A percentile compares a stretch with the other conserved stretches of the same genome.
Conservation (phyloP, 2,113 vertebrate genomes). For the Fulica atra region DNA sequence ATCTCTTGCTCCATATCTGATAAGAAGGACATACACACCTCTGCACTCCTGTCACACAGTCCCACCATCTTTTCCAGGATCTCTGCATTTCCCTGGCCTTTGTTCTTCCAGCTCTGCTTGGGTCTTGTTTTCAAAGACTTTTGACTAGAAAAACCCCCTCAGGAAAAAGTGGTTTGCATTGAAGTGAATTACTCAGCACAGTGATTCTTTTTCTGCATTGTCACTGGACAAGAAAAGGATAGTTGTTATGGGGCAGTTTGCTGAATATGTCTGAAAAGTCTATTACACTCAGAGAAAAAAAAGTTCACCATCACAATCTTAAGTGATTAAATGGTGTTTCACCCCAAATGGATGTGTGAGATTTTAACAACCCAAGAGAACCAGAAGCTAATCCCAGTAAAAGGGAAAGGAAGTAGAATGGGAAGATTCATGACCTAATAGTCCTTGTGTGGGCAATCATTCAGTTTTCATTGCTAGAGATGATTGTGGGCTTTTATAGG, state of each 20-base stretch:
- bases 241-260: accelerated
- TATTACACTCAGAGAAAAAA: not conserved
- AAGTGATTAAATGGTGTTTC: not conserved
- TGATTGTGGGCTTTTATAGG: not conserved
- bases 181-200: not conserved
- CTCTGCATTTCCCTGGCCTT: not conserved
- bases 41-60: not conserved
- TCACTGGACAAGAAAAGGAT: not conserved
- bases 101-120: not conserved
- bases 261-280: not conserved
- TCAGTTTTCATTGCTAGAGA: not conserved
- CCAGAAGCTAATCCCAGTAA: not conserved
- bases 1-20: not conserved
- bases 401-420: not conserved
- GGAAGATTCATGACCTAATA: not conserved
- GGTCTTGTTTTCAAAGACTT: not conserved
- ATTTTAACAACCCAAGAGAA: not conserved
- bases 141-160: not conserved
- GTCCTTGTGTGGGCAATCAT: not conserved
- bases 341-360: not conserved
- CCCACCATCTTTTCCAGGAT: not conserved
- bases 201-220: not conserved
- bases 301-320: not conserved
- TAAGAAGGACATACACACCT: not conserved
- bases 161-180: not conserved